A percentile compares a stretch with the other conserved stretches of the same genome.
These are phyloP conservation scores for Embiotoca jacksoni DNA, from an alignment of 2,113 vertebrate genomes.

Conservation along the genomic window DNA sequence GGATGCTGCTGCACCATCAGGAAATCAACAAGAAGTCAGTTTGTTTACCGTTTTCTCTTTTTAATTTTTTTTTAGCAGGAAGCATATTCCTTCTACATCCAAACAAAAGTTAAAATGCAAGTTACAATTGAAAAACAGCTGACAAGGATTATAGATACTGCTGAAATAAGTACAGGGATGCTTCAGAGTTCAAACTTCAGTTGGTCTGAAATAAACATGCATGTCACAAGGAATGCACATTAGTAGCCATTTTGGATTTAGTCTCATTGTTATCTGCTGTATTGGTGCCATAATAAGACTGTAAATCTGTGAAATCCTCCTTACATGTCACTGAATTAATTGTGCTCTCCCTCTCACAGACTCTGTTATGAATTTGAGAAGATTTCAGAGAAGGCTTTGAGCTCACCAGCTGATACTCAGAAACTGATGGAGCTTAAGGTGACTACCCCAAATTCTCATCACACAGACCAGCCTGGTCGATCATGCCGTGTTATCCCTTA, in stretches of 20 bases:
- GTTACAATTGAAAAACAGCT: not conserved
- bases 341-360: conserved; percentile 73
- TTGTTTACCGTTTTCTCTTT: not conserved
- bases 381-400: conserved; percentile 89
- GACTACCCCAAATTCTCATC: conserved; percentile 25
- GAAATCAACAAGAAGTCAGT: conserved; percentile 81
- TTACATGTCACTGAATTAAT: conserved; percentile 10
- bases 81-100: too few relatives aligned
- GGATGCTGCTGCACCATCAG: conserved; percentile 86
- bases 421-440: conserved; percentile 92
- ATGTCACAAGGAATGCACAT: not conserved
- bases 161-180: not conserved
- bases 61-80: not conserved
- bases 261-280: conserved; percentile 5
- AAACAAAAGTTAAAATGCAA: too few relatives aligned
- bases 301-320: conserved; percentile 7
- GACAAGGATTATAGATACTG: not conserved
- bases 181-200: not conserved
- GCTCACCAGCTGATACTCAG: conserved; percentile 87
- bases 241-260: not conserved
- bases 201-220: conserved; percentile 1
- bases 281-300: conserved; percentile 18
- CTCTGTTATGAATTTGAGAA: conserved; percentile 89
- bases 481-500: not conserved
- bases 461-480: not conserved